phyloP scores from a whole-genome alignment of 30 jellyfish, hydroid and myxozoan genomes.

The Sanderia malayensis region DNA sequence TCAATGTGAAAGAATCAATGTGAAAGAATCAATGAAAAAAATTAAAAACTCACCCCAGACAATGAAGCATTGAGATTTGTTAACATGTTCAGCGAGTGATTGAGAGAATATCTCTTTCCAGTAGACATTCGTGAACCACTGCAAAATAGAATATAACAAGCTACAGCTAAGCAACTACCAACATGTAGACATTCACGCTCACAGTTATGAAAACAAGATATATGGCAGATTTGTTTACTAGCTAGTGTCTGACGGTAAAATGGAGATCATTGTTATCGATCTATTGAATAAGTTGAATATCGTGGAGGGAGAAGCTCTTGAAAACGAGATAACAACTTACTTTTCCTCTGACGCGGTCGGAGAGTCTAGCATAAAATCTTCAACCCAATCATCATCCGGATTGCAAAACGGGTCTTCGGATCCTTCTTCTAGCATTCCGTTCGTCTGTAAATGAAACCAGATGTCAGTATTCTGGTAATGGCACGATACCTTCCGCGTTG shows the following conservation, averaged over 20 bases:
- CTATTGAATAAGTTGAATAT: no score
- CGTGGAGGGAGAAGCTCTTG: no score
- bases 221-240: not conserved
- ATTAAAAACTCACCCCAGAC: constrained; percentile 59
- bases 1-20: not conserved
- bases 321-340: no score
- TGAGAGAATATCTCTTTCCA: constrained; percentile 43
- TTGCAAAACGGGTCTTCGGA: constrained; percentile 60
- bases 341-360: constrained; percentile 43
- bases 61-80: constrained; percentile 55
- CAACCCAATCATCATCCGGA: constrained; percentile 58
- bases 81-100: constrained; percentile 44
- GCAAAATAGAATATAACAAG: not conserved
- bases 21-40: not conserved
- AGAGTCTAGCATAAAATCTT: constrained; percentile 49
- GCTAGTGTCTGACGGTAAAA: no score
- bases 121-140: constrained; percentile 42
- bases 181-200: not conserved
- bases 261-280: no score
- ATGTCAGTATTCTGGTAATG: not conserved
- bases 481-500: not conserved
- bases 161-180: not conserved
- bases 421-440: constrained; percentile 57
- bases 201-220: not conserved
- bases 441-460: constrained; percentile 21